Evolutionary conservation across 2,888 invertebrate genomes (phyloP), one percentile per base, ranked within the genome.

Genomic region (Mesoligia furuncula): DNA sequence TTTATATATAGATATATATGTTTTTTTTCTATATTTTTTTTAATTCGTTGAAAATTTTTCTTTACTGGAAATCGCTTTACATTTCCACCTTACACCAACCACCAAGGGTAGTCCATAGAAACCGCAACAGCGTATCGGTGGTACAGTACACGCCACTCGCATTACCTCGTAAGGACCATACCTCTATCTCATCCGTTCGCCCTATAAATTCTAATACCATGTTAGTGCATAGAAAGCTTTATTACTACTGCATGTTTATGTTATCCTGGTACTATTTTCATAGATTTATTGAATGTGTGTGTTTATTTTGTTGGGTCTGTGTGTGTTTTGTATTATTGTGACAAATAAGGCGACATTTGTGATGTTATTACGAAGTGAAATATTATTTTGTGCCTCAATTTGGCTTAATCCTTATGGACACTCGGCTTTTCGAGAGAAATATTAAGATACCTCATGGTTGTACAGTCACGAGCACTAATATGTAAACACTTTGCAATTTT

Each of bases 121-220:
- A 96, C 96, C 96, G 93, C 96, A 96, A 95, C 94, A 95, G 92
- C 91, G 90, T 94, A 94, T 94, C 94, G 91, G 91, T 88, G 89
- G 92, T 91, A 90, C 91, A 85, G 90, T 92, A 95, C 95, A 95
- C 90, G 93, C 93, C 88, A 85, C 90, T 90, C 88, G 93, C 94
- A 93, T 94, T 93, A 93, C 93, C 91, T 93, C 87, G 76, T 86
- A 86, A 85, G 88, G 87, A 88, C 79, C 80, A 93, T 92, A 90
- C 90, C 89, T 91, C 91, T 93, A 93, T 94, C 92, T 92, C 85
- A 88, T 87, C 89, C 88, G 88, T 85, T 90, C 84, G 84, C 90
- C 87, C 92, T 91, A 94, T 93, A 94, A 94, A 94, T 93, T 92
- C 90, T 92, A 90, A 91, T 92, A 90, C 90, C 91, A 90, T 92